These are phyloP conservation scores for Haliclystus octoradiatus DNA, from an alignment of 30 jellyfish, hydroid and myxozoan genomes.

Conservation along the genomic window DNA sequence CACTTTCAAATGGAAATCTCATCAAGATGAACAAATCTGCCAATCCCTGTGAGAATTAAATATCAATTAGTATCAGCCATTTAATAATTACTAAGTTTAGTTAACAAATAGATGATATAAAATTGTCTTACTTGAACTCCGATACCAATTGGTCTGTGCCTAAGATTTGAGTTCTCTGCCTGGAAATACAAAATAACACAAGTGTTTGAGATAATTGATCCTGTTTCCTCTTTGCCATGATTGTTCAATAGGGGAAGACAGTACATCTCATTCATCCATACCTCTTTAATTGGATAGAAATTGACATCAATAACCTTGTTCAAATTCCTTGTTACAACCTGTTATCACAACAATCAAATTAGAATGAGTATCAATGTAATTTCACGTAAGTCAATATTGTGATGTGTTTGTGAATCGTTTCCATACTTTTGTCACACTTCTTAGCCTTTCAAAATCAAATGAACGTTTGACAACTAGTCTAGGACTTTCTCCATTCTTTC, in stretches of 20 bases:
- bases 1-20: slow-evolving; percentile 85
- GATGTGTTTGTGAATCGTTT: background rate
- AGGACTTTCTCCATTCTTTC: slow-evolving; percentile 29
- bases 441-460: slow-evolving; percentile 66
- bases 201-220: background rate
- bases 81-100: background rate
- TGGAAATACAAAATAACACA: background rate
- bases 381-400: too few species aligned
- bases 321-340: slow-evolving; percentile 73
- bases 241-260: background rate
- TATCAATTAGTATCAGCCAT: background rate
- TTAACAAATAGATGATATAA: background rate
- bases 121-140: slow-evolving; percentile 87
- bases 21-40: slow-evolving; percentile 90
- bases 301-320: slow-evolving; percentile 85
- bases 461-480: slow-evolving; percentile 24
- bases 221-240: too few species aligned
- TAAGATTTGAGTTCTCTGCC: slow-evolving; percentile 91
- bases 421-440: slow-evolving; percentile 66
- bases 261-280: background rate
- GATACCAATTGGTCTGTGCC: slow-evolving; percentile 98
- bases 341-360: too few species aligned
- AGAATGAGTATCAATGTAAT: too few species aligned
- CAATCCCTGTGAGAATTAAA: slow-evolving; percentile 49
- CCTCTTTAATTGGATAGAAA: slow-evolving; percentile 81